phyloP scores from a whole-genome alignment of 2,888 invertebrate species.

The Hirtodrosophila trivittata region DNA sequence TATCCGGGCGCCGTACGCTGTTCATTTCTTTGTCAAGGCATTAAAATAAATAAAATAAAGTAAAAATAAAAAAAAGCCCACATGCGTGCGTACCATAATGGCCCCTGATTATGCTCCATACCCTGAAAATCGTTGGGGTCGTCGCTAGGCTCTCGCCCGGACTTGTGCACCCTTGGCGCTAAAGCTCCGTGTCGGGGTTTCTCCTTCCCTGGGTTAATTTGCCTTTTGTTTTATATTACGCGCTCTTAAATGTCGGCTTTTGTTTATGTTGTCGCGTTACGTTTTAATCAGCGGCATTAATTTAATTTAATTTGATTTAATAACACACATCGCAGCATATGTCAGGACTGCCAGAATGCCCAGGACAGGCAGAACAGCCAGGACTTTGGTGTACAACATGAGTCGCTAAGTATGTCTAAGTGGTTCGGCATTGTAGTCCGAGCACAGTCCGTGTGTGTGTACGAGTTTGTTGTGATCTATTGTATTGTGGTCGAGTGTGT shows the following conservation, averaged over 20 bases:
- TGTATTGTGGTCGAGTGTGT: slow-evolving; percentile 52
- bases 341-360: slow-evolving; percentile 6
- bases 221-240: slow-evolving; percentile 44
- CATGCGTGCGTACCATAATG: slow-evolving; percentile 26
- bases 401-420: slow-evolving; percentile 71
- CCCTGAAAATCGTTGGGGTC: slow-evolving; percentile 22
- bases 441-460: too few species aligned
- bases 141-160: slow-evolving; percentile 43
- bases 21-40: slow-evolving; percentile 53
- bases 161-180: not conserved
- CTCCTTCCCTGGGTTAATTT: slow-evolving; percentile 12
- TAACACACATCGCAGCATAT: slow-evolving; percentile 42
- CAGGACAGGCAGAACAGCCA: slow-evolving; percentile 5
- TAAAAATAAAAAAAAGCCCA: slow-evolving; percentile 17
- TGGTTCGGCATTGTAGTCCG: slow-evolving; percentile 51
- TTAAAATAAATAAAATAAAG: slow-evolving; percentile 35
- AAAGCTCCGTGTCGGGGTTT: not conserved
- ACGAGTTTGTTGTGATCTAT: slow-evolving; percentile 62
- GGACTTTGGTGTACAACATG: not conserved
- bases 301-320: slow-evolving; percentile 79
- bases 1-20: slow-evolving; percentile 58
- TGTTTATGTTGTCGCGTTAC: slow-evolving; percentile 53
- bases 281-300: slow-evolving; percentile 75
- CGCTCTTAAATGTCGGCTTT: slow-evolving; percentile 40
- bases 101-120: slow-evolving; percentile 60